A percentile compares a stretch with the other conserved stretches of the same genome.
phyloP scores from a whole-genome alignment of 1,140 invertebrate species.

The Solenopsis invicta region DNA sequence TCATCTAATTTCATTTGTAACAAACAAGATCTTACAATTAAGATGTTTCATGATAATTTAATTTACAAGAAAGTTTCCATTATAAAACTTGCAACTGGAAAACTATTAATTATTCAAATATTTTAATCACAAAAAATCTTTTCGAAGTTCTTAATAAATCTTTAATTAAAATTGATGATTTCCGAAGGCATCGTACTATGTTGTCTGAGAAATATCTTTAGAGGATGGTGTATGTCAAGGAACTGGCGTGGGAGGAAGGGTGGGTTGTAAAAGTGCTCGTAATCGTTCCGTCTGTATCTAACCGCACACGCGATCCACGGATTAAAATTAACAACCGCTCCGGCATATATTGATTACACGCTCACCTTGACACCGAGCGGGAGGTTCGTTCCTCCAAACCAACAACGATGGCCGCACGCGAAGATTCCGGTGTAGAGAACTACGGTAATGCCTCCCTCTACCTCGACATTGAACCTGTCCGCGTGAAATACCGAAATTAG shows the following conservation, averaged over 20 bases:
- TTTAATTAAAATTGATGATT: not conserved
- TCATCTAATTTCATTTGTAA: not conserved
- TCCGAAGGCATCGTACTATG: not conserved
- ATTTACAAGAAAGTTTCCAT: not conserved
- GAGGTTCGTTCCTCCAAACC: constrained; percentile 28
- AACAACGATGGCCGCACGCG: constrained; percentile 14
- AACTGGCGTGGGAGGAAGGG: constrained; percentile 49
- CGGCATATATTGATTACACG: constrained; percentile 80
- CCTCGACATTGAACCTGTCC: constrained; percentile 35
- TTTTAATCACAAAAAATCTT: constrained; percentile 7
- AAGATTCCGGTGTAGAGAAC: constrained; percentile 29
- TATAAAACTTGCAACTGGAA: not conserved
- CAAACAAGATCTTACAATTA: not conserved
- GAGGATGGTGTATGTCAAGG: constrained; percentile 17
- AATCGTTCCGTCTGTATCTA: constrained; percentile 64
- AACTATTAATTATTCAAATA: not conserved
- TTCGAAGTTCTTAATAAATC: not conserved
- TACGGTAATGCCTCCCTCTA: not conserved
- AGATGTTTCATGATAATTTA: not conserved
- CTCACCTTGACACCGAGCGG: constrained; percentile 75
- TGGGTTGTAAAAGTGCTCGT: constrained; percentile 60
- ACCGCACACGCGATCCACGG: constrained; percentile 68
- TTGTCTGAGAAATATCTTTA: not conserved
- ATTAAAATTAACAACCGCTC: constrained; percentile 76
- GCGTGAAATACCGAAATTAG: constrained; percentile 52